phyloP scores from a whole-genome alignment of 1,140 invertebrate genomes.

The Tetramorium parvispinum region DNA sequence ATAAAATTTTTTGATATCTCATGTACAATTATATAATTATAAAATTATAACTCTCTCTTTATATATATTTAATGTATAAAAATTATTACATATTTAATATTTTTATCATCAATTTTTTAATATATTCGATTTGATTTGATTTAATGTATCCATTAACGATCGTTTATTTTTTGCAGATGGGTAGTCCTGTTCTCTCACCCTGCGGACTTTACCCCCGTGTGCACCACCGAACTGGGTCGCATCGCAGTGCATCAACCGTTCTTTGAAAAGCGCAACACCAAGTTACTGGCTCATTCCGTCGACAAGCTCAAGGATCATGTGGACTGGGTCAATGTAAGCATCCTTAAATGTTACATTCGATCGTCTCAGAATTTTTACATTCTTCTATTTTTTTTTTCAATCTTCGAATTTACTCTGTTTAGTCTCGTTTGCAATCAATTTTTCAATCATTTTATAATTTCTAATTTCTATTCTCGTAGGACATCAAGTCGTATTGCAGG shows the following conservation, averaged over 20 bases:
- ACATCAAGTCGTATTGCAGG: constrained; percentile 91
- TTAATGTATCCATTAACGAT: neutral
- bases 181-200: constrained; percentile 96
- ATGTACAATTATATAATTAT: no score
- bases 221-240: constrained; percentile 95
- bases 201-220: constrained; percentile 97
- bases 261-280: constrained; percentile 92
- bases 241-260: constrained; percentile 91
- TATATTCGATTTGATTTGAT: neutral
- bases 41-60: neutral
- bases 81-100: constrained; percentile 1
- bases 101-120: neutral
- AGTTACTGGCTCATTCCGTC: constrained; percentile 95
- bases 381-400: neutral
- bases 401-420: neutral
- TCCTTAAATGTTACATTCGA: neutral
- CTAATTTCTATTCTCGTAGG: constrained; percentile 82
- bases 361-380: neutral
- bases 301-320: constrained; percentile 92
- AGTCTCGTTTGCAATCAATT: constrained; percentile 15
- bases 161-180: constrained; percentile 88
- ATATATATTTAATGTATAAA: neutral
- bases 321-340: constrained; percentile 91
- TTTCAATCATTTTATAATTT: neutral
- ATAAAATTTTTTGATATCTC: no score